A percentile compares a stretch with the other conserved stretches of the same genome.
phyloP scores from a whole-genome alignment of 1,140 invertebrate species.

The Triops longicaudatus region DNA sequence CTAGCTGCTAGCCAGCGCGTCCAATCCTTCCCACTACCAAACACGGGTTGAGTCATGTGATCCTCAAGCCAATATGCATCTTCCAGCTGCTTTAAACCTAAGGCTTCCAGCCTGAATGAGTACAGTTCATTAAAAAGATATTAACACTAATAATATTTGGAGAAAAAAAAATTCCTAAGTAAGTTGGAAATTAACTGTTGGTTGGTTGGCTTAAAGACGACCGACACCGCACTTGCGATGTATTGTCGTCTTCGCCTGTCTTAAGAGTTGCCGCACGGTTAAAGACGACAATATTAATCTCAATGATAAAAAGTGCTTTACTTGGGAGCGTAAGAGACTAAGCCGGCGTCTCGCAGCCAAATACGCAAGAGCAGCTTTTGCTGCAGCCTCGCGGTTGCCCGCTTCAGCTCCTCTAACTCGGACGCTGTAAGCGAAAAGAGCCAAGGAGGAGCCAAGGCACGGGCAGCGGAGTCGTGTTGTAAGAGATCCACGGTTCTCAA shows the following conservation, averaged over 20 bases:
- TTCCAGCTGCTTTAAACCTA: conserved; percentile 70
- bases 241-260: too few relatives aligned
- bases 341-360: conserved; percentile 63
- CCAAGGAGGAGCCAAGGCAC: neutral
- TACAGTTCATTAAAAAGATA: neutral
- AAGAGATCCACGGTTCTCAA: neutral
- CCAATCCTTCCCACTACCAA: conserved; percentile 60
- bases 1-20: conserved; percentile 64
- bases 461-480: neutral
- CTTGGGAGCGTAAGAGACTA: conserved; percentile 67
- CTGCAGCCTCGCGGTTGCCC: conserved; percentile 44
- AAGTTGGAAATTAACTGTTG: neutral
- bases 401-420: conserved; percentile 6
- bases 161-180: neutral
- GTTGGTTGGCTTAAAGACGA: too few relatives aligned
- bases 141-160: too few relatives aligned
- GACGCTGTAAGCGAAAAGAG: neutral
- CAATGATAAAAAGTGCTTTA: conserved; percentile 35
- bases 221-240: too few relatives aligned
- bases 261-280: too few relatives aligned
- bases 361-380: conserved; percentile 68
- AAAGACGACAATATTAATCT: conserved; percentile 25
- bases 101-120: conserved; percentile 54
- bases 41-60: conserved; percentile 55
- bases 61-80: conserved; percentile 84